Percentiles rank a stretch among this genome's conserved stretches.
Conservation (phyloP, 2,113 vertebrate species). For the Coracopsis vasa region DNA sequence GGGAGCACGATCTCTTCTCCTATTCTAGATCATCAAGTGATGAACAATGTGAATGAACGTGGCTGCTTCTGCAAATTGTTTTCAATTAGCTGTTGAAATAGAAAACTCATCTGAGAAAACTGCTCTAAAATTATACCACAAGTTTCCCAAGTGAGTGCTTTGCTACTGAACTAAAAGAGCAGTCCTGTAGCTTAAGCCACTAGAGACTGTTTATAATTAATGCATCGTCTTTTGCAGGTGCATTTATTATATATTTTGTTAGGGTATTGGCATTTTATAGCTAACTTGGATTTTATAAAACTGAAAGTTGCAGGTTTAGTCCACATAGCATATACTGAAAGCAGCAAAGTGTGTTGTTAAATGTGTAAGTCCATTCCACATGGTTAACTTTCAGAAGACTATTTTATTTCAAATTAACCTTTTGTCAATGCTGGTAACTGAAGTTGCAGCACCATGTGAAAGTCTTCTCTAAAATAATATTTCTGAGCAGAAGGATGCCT, state of each 20-base stretch:
- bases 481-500: conserved; percentile 25
- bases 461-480: background rate
- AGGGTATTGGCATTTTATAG: conserved; percentile 45
- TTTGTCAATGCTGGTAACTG: background rate
- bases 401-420: conserved; percentile 56
- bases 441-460: background rate
- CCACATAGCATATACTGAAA: background rate
- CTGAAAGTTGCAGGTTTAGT: conserved; percentile 30
- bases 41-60: background rate
- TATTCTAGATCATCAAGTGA: background rate
- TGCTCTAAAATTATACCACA: background rate
- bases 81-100: conserved; percentile 24
- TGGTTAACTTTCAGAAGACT: background rate
- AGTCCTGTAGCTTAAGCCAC: background rate
- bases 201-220: background rate
- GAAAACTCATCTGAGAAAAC: conserved; percentile 23
- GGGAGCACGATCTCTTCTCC: background rate
- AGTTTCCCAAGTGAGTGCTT: conserved; percentile 1
- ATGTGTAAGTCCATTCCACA: conserved; percentile 36
- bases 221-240: background rate
- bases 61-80: background rate
- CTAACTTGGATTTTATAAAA: conserved; percentile 15
- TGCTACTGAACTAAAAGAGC: background rate
- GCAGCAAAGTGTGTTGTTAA: background rate
- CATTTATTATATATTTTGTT: background rate